These are phyloP conservation scores for Dreissena polymorpha DNA, from an alignment of 1,140 invertebrate species.

Conservation along the genomic window DNA sequence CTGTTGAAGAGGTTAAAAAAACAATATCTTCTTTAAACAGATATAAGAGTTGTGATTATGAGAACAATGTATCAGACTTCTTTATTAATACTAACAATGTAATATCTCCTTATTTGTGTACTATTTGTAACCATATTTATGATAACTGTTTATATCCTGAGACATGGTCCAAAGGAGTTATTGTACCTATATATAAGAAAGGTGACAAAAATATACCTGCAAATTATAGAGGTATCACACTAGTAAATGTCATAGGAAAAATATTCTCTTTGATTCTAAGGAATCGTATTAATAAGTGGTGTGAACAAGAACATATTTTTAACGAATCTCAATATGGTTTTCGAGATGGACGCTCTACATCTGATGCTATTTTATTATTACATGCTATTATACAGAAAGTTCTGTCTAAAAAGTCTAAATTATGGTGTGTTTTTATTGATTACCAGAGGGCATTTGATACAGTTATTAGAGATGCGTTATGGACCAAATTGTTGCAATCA, in stretches of 20 bases:
- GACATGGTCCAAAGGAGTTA: conserved; percentile 16
- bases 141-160: conserved; percentile 30
- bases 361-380: conserved; percentile 41
- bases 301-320: conserved; percentile 32
- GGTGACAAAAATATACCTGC: conserved; percentile 27
- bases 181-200: conserved; percentile 26
- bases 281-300: conserved; percentile 30
- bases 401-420: conserved; percentile 30
- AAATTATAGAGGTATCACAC: conserved; percentile 41
- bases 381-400: conserved; percentile 43
- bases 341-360: conserved; percentile 31
- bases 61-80: too few species aligned
- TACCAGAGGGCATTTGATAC: too few species aligned
- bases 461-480: background rate
- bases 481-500: background rate
- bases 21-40: conserved; percentile 15
- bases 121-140: conserved; percentile 26
- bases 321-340: conserved; percentile 27
- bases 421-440: background rate
- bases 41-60: too few species aligned
- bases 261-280: conserved; percentile 33
- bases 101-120: conserved; percentile 19
- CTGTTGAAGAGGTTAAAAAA: conserved; percentile 29
- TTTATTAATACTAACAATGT: conserved; percentile 34
- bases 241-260: conserved; percentile 22